phyloP scores from a whole-genome alignment of 2,888 invertebrate genomes.

The Caenorhabditis wallacei region DNA sequence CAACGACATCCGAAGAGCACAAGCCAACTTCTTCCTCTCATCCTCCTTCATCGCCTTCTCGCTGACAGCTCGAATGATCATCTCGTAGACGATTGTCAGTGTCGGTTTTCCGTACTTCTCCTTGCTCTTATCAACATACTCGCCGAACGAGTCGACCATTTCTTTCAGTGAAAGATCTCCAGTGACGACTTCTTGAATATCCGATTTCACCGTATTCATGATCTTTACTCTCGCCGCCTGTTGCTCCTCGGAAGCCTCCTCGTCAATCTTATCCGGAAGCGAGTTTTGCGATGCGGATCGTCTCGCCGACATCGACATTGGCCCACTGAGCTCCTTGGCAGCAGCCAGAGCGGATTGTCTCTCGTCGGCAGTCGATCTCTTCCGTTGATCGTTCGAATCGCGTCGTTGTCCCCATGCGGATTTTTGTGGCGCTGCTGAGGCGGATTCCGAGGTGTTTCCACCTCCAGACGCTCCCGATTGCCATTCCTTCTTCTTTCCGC shows the following conservation, averaged over 20 bases:
- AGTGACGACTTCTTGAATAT: constrained; percentile 52
- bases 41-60: constrained; percentile 36
- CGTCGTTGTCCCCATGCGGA: constrained; percentile 34
- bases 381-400: constrained; percentile 64
- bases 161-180: constrained; percentile 50
- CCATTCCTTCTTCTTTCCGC: constrained; percentile 54
- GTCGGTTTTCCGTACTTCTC: constrained; percentile 59
- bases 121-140: constrained; percentile 23
- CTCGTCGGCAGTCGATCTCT: constrained; percentile 59
- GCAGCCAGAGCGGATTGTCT: constrained; percentile 54
- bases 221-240: constrained; percentile 21
- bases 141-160: constrained; percentile 39
- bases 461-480: constrained; percentile 65
- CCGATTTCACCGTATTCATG: constrained; percentile 35
- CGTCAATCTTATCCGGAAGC: constrained; percentile 45
- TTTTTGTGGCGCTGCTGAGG: constrained; percentile 12
- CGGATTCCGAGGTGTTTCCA: constrained; percentile 38
- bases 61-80: constrained; percentile 34
- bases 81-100: constrained; percentile 55
- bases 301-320: constrained; percentile 17
- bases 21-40: constrained; percentile 11
- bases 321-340: constrained; percentile 29
- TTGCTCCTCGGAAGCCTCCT: constrained; percentile 49
- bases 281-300: constrained; percentile 62
- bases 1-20: constrained; percentile 37